phyloP scores from a whole-genome alignment of 2,113 vertebrate genomes.

The Labeo rohita region DNA sequence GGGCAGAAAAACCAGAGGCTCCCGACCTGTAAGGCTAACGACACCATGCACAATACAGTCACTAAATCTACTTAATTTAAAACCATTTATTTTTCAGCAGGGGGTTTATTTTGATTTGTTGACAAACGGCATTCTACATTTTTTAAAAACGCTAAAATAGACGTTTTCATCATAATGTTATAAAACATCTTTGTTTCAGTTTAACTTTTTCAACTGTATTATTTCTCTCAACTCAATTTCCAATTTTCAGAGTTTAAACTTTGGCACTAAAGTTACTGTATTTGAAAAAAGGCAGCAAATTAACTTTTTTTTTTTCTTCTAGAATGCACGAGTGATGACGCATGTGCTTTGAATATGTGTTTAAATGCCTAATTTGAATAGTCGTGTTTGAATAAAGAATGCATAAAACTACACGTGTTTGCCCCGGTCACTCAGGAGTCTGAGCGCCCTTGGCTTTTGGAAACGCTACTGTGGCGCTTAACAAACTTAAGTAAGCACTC shows the following conservation, averaged over 20 bases:
- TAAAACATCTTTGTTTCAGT: not conserved
- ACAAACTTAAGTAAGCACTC: not conserved
- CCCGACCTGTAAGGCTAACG: constrained; percentile 87
- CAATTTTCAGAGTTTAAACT: not conserved
- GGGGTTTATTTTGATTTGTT: not conserved
- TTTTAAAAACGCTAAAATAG: not conserved
- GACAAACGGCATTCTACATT: not conserved
- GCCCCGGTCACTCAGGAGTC: not conserved
- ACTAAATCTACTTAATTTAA: not conserved
- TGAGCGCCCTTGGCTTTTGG: not conserved
- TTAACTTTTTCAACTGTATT: not conserved
- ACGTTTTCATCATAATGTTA: not conserved
- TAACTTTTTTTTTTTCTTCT: not conserved
- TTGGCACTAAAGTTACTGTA: not conserved
- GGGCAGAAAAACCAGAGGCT: constrained; percentile 87
- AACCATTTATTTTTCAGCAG: not conserved
- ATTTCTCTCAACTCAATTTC: not conserved
- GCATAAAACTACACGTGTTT: constrained; percentile 14
- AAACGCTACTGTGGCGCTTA: not conserved
- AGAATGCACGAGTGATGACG: not conserved
- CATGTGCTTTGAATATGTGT: constrained; percentile 40
- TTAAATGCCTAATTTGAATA: constrained; percentile 39
- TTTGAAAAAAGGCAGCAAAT: not conserved
- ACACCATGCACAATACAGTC: not conserved
- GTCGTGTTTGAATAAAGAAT: constrained; percentile 34